Percentiles rank a stretch among this genome's conserved stretches.
phyloP scores from a whole-genome alignment of 1,140 invertebrate species.

The Amyelois transitella region DNA sequence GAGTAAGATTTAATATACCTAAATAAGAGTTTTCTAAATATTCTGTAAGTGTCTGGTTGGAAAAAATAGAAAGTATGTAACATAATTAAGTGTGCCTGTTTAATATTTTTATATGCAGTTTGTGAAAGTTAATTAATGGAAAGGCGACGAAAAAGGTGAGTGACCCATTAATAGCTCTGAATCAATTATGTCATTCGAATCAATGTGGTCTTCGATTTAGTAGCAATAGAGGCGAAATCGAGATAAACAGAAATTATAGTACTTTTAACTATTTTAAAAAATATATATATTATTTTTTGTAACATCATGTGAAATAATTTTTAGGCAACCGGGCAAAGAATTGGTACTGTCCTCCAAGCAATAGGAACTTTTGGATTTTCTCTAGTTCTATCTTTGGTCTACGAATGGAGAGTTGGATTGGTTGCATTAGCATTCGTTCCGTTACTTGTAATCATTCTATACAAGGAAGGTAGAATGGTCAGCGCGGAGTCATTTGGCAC shows the following conservation, averaged over 20 bases:
- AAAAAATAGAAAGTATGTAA: too few relatives aligned
- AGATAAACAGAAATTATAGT: neutral
- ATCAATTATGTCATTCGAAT: too few relatives aligned
- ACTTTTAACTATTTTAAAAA: neutral
- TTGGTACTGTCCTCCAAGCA: slow-evolving; percentile 82
- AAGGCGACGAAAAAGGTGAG: too few relatives aligned
- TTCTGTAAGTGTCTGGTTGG: too few relatives aligned
- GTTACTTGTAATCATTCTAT: slow-evolving; percentile 77
- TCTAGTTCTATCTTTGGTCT: slow-evolving; percentile 79
- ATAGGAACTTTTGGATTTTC: slow-evolving; percentile 78
- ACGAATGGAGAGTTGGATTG: slow-evolving; percentile 83
- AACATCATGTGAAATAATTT: slow-evolving; percentile 26
- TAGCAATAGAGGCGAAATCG: too few relatives aligned
- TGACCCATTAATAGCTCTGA: too few relatives aligned
- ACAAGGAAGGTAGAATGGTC: slow-evolving; percentile 78
- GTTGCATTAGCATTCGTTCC: slow-evolving; percentile 82
- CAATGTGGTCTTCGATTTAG: too few relatives aligned
- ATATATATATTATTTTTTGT: slow-evolving; percentile 23
- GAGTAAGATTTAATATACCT: slow-evolving; percentile 72
- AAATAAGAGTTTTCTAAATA: neutral
- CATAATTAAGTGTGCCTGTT: too few relatives aligned
- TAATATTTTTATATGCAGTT: too few relatives aligned
- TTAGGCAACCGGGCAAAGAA: slow-evolving; percentile 83
- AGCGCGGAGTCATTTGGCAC: slow-evolving; percentile 75
- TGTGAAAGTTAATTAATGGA: too few relatives aligned